phyloP scores from a whole-genome alignment of 2,113 vertebrate genomes.

The Regulus satrapa region DNA sequence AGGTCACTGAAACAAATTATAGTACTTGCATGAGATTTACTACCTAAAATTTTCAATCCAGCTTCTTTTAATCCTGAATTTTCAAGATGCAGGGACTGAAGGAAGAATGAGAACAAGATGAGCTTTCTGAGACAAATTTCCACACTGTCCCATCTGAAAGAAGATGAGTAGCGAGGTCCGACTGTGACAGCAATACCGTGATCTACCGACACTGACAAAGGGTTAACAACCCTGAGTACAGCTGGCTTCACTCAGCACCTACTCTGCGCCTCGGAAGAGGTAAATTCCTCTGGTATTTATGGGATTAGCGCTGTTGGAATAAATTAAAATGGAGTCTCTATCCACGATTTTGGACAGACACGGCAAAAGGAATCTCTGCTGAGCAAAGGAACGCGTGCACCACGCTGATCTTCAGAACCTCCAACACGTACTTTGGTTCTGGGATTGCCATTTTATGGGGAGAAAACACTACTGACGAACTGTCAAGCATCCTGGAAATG shows the following conservation, averaged over 20 bases:
- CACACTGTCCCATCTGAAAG: not conserved
- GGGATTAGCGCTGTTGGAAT: not conserved
- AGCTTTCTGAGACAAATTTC: not conserved
- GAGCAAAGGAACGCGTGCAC: not conserved
- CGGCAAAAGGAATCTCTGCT: not conserved
- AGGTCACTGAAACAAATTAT: not conserved
- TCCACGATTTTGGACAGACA: not conserved
- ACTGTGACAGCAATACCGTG: rapidly evolving
- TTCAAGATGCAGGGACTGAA: not conserved
- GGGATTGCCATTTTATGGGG: not conserved
- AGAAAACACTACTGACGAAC: not conserved
- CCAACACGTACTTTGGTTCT: not conserved
- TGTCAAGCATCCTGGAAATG: not conserved
- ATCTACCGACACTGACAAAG: not conserved
- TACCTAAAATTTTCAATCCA: not conserved
- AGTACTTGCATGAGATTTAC: not conserved
- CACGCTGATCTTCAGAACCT: not conserved
- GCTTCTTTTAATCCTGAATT: not conserved
- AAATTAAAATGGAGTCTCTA: not conserved
- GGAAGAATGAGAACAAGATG: not conserved
- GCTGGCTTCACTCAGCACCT: not conserved
- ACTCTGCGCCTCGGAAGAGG: not conserved
- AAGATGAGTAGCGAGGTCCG: not conserved
- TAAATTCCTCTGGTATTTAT: not conserved
- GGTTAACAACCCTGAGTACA: not conserved